Conservation (phyloP, 2,888 invertebrate species). For the Archips xylosteana region DNA sequence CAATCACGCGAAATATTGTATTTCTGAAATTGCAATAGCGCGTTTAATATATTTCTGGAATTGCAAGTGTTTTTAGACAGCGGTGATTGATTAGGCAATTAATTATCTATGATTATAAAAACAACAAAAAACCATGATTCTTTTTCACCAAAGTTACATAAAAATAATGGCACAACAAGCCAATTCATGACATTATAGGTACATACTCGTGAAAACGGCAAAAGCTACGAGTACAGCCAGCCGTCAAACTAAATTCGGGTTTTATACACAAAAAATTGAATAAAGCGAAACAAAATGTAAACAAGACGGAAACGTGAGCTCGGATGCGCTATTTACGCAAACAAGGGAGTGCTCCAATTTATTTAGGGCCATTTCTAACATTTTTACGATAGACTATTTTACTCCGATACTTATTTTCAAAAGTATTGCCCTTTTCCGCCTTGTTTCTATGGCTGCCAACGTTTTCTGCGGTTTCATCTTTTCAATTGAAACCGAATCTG, state of each 20-base stretch:
- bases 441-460: conserved; percentile 15
- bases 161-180: no score
- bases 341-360: conserved; percentile 36
- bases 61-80: no score
- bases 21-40: no score
- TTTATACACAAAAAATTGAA: conserved; percentile 24
- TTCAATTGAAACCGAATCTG: conserved; percentile 9
- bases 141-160: no score
- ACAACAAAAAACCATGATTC: no score
- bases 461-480: conserved; percentile 20
- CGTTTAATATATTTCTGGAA: no score
- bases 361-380: conserved; percentile 31
- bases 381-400: conserved; percentile 37
- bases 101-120: no score
- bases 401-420: conserved; percentile 37
- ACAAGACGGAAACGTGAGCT: conserved; percentile 25
- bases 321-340: conserved; percentile 22
- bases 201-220: neutral
- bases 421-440: conserved; percentile 32
- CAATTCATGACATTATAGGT: no score
- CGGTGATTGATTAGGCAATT: no score
- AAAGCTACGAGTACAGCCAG: neutral
- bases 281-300: conserved; percentile 31
- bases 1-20: no score
- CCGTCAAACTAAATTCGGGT: neutral